phyloP scores from a whole-genome alignment of 2,888 invertebrate species.

The Hirtodrosophila cameraria region DNA sequence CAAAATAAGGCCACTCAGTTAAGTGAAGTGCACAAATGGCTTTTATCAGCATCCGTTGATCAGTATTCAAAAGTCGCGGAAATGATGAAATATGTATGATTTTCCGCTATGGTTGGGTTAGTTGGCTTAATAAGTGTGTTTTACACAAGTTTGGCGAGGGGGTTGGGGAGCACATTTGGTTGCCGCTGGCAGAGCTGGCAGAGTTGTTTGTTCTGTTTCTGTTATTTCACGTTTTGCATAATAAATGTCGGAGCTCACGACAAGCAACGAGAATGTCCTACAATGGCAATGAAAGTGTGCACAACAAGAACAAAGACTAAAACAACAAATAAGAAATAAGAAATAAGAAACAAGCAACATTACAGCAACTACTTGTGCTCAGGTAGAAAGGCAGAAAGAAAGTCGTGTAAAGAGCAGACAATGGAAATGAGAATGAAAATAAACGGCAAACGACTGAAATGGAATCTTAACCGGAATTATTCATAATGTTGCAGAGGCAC shows the following conservation, averaged over 20 bases:
- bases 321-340: conserved; percentile 57
- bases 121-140: conserved; percentile 36
- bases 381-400: conserved; percentile 41
- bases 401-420: conserved; percentile 27
- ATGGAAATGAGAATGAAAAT: conserved; percentile 52
- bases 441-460: conserved; percentile 64
- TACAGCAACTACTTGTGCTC: conserved; percentile 65
- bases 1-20: conserved; percentile 16
- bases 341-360: no score
- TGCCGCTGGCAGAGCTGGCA: conserved; percentile 8
- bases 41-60: conserved; percentile 38
- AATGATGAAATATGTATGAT: conserved; percentile 57
- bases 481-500: conserved; percentile 78
- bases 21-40: conserved; percentile 28
- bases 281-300: conserved; percentile 42
- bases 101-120: conserved; percentile 16
- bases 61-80: conserved; percentile 53
- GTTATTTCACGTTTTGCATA: conserved; percentile 70
- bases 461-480: conserved; percentile 77
- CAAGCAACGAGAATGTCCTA: conserved; percentile 30
- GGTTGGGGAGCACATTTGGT: neutral
- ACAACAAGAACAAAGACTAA: conserved; percentile 20
- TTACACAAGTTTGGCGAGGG: neutral
- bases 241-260: conserved; percentile 63
- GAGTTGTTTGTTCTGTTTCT: conserved; percentile 52